Conservation (phyloP, 2,797 vertebrate genomes). For the Cryptoblepharus egeriae region DNA sequence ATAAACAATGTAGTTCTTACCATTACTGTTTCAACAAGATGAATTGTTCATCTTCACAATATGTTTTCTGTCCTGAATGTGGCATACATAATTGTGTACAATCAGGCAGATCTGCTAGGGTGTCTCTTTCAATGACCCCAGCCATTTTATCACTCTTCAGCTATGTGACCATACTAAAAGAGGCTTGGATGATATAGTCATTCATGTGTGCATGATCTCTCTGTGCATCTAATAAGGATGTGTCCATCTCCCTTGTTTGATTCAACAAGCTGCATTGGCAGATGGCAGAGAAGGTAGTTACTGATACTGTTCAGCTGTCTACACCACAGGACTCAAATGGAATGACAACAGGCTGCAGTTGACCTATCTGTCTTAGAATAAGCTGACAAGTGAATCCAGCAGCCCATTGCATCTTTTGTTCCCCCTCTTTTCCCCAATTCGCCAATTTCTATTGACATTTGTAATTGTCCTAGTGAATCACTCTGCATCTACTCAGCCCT, state of each 20-base stretch:
- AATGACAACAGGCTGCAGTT: conserved; percentile 15
- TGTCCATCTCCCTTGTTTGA: conserved; percentile 8
- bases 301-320: background rate
- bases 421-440: background rate
- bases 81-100: background rate
- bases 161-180: background rate
- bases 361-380: conserved; percentile 19
- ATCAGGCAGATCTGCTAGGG: background rate
- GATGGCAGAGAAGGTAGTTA: conserved; percentile 20
- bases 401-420: conserved; percentile 1
- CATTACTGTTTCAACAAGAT: background rate
- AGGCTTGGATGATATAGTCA: background rate
- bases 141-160: background rate
- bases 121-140: background rate
- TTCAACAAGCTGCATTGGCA: conserved; percentile 22
- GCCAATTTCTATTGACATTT: conserved; percentile 40
- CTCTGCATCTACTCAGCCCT: conserved; percentile 29
- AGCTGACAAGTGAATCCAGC: conserved; percentile 32
- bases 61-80: background rate
- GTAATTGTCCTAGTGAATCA: conserved; percentile 27
- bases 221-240: background rate
- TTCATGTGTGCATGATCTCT: background rate
- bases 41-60: background rate
- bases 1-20: background rate
- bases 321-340: background rate